These are phyloP conservation scores for Catharus bicknelli DNA, from an alignment of 2,113 vertebrate genomes.

Conservation along the genomic window DNA sequence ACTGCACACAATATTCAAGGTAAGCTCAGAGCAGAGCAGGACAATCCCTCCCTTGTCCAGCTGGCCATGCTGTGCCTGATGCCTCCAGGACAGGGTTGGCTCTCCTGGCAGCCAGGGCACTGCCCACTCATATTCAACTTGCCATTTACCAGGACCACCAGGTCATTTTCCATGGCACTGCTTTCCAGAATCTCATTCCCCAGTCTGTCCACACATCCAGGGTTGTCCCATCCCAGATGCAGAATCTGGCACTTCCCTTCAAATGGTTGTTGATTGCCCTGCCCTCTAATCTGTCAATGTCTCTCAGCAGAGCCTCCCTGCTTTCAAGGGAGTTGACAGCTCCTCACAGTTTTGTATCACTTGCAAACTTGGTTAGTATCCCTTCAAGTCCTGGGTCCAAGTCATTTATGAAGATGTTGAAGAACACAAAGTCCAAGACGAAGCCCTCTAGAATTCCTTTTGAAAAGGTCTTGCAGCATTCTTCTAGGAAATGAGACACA, in stretches of 20 bases:
- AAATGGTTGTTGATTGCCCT: neutral
- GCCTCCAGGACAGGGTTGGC: rapidly evolving
- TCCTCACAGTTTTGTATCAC: neutral
- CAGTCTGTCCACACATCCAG: neutral
- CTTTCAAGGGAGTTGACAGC: neutral
- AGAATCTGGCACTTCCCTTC: neutral
- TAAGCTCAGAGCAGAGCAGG: neutral
- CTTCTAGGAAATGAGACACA: neutral
- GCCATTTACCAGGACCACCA: neutral
- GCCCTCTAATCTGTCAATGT: neutral
- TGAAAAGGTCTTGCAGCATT: neutral
- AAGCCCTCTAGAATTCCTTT: neutral
- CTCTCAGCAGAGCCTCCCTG: neutral
- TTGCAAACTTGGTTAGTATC: neutral
- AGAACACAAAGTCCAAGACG: neutral
- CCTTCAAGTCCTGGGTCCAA: neutral
- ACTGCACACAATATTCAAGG: neutral
- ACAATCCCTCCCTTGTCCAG: neutral
- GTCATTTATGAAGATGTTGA: neutral
- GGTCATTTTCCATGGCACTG: neutral
- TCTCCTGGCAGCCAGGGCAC: neutral
- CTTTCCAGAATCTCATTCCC: neutral
- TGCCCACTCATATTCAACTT: rapidly evolving
- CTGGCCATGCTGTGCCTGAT: rapidly evolving
- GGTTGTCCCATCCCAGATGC: neutral